Evolutionary conservation across 2,888 invertebrate species (phyloP).

Genomic region (Phragmatobia fuliginosa): DNA sequence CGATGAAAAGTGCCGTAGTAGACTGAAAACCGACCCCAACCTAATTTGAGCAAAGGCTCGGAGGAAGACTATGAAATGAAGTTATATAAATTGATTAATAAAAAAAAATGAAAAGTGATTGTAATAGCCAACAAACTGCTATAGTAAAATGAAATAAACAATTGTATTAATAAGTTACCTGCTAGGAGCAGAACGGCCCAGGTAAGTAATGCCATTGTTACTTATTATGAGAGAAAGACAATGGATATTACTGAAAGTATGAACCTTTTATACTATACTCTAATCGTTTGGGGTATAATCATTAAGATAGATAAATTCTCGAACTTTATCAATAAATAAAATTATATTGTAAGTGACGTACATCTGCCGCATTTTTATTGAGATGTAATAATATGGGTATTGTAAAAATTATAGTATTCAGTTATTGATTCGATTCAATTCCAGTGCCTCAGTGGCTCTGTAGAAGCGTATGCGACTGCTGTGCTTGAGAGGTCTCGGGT

Average conservation of each 20-base stretch:
- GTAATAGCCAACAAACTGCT: not conserved
- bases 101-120: not conserved
- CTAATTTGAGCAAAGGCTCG: not conserved
- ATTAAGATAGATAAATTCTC: not conserved
- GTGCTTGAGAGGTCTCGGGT: no score
- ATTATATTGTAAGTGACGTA: not conserved
- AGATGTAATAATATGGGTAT: not conserved
- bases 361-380: not conserved
- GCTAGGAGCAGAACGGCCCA: conserved; percentile 11
- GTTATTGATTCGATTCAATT: no score
- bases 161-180: not conserved
- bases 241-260: not conserved
- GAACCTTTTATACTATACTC: conserved; percentile 1
- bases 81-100: not conserved
- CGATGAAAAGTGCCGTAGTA: no score
- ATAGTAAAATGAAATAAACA: not conserved
- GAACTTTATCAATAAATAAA: not conserved
- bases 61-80: not conserved
- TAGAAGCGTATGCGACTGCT: no score
- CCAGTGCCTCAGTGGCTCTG: no score
- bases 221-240: not conserved
- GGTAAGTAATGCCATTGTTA: conserved; percentile 1
- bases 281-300: not conserved
- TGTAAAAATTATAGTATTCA: not conserved
- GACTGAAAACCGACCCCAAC: not conserved